Evolutionary conservation across 2,888 invertebrate species (phyloP).

Genomic region (Linnaemya tessellans): DNA sequence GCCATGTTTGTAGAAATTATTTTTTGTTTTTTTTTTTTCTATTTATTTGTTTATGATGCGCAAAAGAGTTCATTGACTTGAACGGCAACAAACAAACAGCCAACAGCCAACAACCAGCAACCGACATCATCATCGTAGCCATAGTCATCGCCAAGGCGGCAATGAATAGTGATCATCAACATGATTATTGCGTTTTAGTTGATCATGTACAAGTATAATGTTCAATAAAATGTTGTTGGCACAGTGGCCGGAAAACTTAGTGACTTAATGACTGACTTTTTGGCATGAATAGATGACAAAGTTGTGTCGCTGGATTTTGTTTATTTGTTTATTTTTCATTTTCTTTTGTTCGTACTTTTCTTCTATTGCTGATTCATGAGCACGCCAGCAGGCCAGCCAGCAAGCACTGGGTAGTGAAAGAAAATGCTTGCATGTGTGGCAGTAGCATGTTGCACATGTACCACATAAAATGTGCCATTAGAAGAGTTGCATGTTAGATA

Average conservation of each 20-base stretch:
- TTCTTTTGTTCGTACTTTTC: constrained; percentile 43
- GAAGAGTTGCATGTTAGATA: constrained; percentile 24
- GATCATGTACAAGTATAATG: constrained; percentile 45
- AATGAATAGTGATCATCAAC: constrained; percentile 18
- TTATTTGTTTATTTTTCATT: constrained; percentile 50
- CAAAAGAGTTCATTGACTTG: constrained; percentile 69
- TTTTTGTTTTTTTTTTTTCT: constrained; percentile 1
- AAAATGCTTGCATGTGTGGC: background rate
- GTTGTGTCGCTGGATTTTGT: constrained; percentile 61
- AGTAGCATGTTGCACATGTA: constrained; percentile 40
- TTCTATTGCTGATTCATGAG: background rate
- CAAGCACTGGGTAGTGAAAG: background rate
- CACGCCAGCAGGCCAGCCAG: too few relatives aligned
- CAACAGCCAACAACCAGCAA: constrained; percentile 3
- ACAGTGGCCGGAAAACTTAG: constrained; percentile 81
- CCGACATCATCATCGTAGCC: constrained; percentile 6
- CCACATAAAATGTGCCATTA: constrained; percentile 23
- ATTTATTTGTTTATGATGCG: constrained; percentile 48
- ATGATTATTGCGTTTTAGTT: constrained; percentile 47
- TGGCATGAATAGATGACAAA: constrained; percentile 70
- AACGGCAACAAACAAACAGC: constrained; percentile 25
- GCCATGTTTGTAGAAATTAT: constrained; percentile 51
- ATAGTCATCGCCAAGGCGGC: constrained; percentile 6
- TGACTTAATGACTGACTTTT: constrained; percentile 82
- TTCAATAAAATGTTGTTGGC: constrained; percentile 75